phyloP scores from a whole-genome alignment of 2,113 vertebrate genomes.

The Hipposideros armiger region DNA sequence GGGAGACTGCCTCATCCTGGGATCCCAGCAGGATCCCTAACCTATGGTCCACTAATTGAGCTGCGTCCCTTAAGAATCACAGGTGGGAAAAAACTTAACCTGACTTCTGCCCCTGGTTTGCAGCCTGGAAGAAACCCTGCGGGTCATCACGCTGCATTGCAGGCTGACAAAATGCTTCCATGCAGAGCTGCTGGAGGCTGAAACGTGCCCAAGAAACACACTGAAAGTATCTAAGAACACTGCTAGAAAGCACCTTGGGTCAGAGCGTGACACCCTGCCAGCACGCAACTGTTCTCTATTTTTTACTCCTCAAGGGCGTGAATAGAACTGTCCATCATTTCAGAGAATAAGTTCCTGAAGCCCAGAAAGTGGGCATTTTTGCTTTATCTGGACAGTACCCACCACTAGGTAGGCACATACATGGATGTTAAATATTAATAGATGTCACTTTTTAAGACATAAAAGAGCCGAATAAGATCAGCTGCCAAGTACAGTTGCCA shows the following conservation, averaged over 20 bases:
- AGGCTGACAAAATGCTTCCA: not conserved
- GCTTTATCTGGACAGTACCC: not conserved
- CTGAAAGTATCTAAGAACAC: not conserved
- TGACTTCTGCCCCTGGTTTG: not conserved
- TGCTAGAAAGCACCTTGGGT: not conserved
- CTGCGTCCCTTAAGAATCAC: not conserved
- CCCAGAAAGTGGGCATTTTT: not conserved
- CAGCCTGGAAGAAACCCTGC: not conserved
- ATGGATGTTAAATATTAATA: constrained; percentile 74
- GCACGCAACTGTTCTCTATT: not conserved
- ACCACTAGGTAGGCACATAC: not conserved
- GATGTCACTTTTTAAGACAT: constrained; percentile 37
- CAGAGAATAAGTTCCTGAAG: not conserved
- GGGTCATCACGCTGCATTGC: not conserved
- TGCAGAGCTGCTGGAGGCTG: not conserved
- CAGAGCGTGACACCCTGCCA: not conserved
- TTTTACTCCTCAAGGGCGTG: not conserved
- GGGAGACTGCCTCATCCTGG: not conserved
- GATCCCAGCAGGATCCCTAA: not conserved
- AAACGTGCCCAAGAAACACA: not conserved
- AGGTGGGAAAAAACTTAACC: not conserved
- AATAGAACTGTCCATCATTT: not conserved
- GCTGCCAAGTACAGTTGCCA: constrained; percentile 42
- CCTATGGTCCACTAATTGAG: not conserved
- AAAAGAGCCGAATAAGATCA: constrained; percentile 26